These are phyloP conservation scores for Acanthis flammea DNA, from an alignment of 2,797 vertebrate genomes.

Conservation along the genomic window DNA sequence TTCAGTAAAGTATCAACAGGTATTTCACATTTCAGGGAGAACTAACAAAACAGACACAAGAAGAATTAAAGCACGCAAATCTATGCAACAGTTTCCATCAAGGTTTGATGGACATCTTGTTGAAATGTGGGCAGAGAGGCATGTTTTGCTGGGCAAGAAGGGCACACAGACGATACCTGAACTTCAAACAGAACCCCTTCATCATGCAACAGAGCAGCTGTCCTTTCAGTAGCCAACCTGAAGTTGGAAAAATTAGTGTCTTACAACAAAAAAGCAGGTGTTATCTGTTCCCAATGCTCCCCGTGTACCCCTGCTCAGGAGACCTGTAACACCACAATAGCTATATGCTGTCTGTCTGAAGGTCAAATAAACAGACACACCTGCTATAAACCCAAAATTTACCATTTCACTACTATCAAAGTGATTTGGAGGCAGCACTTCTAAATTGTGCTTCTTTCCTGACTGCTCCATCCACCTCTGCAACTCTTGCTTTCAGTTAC, in stretches of 20 bases:
- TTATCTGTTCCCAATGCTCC: background rate
- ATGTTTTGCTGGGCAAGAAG: background rate
- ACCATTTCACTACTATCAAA: background rate
- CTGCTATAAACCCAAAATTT: background rate
- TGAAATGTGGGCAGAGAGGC: background rate
- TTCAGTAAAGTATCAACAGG: background rate
- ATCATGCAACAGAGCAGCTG: background rate
- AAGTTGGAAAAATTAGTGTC: background rate
- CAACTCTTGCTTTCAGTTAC: background rate
- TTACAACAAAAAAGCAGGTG: background rate
- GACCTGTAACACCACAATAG: background rate
- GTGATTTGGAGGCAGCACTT: background rate
- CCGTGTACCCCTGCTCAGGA: background rate
- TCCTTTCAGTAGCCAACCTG: background rate
- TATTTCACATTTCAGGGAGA: background rate
- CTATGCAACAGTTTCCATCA: background rate
- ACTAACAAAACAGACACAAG: background rate
- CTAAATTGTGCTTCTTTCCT: background rate
- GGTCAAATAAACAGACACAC: background rate
- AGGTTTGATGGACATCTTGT: accelerated
- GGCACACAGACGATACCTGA: background rate
- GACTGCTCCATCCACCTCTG: background rate
- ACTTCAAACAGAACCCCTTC: background rate
- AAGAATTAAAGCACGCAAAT: background rate
- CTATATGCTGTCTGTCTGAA: background rate